Evolutionary conservation across 35 echinoderm and acorn worm genomes (phyloP), one percentile per base, ranked within the genome.

Genomic region (Amphiura filiformis): DNA sequence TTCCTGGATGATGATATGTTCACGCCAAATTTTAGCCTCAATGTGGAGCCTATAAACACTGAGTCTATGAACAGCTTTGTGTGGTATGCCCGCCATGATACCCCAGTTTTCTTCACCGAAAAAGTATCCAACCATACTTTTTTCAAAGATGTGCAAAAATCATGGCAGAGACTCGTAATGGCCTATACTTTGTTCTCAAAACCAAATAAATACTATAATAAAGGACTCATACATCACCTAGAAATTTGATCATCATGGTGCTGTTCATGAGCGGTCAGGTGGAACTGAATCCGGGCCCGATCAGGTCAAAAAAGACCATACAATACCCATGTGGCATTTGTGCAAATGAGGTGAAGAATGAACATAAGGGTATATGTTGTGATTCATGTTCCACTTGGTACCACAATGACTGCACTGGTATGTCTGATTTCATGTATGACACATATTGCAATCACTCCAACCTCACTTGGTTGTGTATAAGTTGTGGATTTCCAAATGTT

Each of bases 181-280:
- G 15, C 61, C 1, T 26, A 26, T 30, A 3, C 61, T n/a, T 70
- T 70, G 61, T 70, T 70, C 26, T 15, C 61, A 26, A 70, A 70
- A n/a, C 61, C 61, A 26, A 70, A 70, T 70, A 26, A 23, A 70
- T 70, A 26, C 61, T 70, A 70, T 23, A 70, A 30, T 18, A 70
- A 70, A 47, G 41, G 41, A 47, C 5, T 13, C 26, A 5, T 11
- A 2, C 28, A 30, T 70, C 61, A 70, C 4, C 61, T 11, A 70
- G 28, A 70, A 5, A 70, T 13, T 4, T 30, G 17, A 70, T 70
- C 7, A 70, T 18, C 26, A 5, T 70, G 4, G 61, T 30, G 15
- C 61, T 70, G 15, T 70, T 70, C 28, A 70, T 70, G 61, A 70
- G 61, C 26, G 61, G 61, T 70, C 61, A 70, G 61, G 61, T 70